These are phyloP conservation scores for Diabrotica balteata DNA, from an alignment of 2,888 invertebrate species.

Conservation along the genomic window DNA sequence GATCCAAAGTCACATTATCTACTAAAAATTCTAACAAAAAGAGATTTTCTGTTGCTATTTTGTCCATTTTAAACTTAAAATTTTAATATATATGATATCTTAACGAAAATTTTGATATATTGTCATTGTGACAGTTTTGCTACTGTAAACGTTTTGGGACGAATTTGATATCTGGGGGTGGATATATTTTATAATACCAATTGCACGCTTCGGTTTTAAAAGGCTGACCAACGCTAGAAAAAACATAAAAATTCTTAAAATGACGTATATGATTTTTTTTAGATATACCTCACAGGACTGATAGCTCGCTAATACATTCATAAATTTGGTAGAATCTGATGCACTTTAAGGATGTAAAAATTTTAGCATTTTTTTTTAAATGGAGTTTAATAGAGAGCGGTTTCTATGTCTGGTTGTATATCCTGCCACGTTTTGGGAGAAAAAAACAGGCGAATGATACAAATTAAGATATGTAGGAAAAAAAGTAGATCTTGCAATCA, in stretches of 20 bases:
- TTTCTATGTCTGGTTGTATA: too few relatives aligned
- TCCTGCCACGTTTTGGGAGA: too few relatives aligned
- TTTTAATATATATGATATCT: neutral
- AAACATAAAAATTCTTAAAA: neutral
- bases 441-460: too few relatives aligned
- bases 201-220: conserved; percentile 66
- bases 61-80: conserved; percentile 50
- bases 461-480: too few relatives aligned
- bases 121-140: neutral
- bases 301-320: neutral
- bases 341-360: too few relatives aligned
- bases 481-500: too few relatives aligned
- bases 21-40: conserved; percentile 72
- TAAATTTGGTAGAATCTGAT: too few relatives aligned
- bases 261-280: neutral
- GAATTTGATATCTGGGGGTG: conserved; percentile 58
- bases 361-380: too few relatives aligned
- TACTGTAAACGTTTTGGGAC: conserved; percentile 43
- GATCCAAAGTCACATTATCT: conserved; percentile 60
- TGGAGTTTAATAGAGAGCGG: too few relatives aligned
- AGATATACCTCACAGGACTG: neutral
- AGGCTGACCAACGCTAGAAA: conserved; percentile 63
- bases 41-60: conserved; percentile 64
- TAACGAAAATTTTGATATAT: conserved; percentile 17
- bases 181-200: conserved; percentile 66